Evolutionary conservation across 2,113 vertebrate species (phyloP), one percentile per base, ranked within the genome.

Genomic region (Toxotes chatareus): DNA sequence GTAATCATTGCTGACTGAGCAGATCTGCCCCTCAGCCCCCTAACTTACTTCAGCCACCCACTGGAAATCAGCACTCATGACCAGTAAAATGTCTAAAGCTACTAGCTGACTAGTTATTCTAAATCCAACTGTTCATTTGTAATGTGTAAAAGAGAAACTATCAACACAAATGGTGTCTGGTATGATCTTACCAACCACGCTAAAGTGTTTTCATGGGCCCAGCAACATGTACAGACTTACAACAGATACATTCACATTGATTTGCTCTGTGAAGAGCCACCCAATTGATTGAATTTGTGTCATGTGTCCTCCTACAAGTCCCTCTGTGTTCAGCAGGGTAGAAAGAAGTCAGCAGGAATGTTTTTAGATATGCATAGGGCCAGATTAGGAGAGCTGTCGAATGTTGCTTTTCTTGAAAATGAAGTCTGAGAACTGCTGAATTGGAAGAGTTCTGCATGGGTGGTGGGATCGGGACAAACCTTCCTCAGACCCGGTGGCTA

Each of bases 201-300:
- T 72, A 49, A 3, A 55, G 71, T 79, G 61, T 85, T 89, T 79
- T 70, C 65, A 69, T 56, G 73, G 80, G 65, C 78, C 71, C 40
- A 72, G 83, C 61, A 79, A 86, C 85, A 70, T 85, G 74, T 85
- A 84, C 71, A 86, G 79, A 91, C 88, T 73, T 36, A 88, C 83
- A 80, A 85, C 84, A 87, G 84, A 88, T 93, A 94, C 93, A 94
- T 94, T 94, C 93, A 93, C 69, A 84, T 91, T 86, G 80, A 93
- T 88, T 86, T 68, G 82, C 82, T 89, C 83, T 23, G 23, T 69
- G 64, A 65, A 51, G 84, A 87, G 86, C 84, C 76, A 67, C 79
- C 84, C 70, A 80, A 74, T 79, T 92, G 88, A 92, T 89, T 93
- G 84, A 90, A 79, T 73, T 80, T 56, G 72, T 79, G 51, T 68